Conservation (phyloP, 2,888 invertebrate species). For the Callyntrura guangdongensis region DNA sequence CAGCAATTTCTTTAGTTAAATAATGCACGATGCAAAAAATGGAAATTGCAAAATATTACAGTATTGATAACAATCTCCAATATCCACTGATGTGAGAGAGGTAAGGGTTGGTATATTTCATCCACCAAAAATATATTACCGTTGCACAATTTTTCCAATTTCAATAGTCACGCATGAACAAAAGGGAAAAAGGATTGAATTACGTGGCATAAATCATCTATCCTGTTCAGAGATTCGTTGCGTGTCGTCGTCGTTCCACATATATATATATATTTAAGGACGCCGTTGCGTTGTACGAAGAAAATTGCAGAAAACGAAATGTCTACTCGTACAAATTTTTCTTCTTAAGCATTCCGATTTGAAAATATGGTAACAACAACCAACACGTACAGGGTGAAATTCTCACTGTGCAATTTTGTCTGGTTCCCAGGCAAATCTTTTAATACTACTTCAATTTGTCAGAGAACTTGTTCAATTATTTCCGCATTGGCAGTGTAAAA, state of each 20-base stretch:
- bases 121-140: background rate
- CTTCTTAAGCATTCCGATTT: background rate
- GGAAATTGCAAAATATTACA: too few species aligned
- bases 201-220: constrained; percentile 64
- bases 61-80: too few species aligned
- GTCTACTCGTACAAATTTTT: background rate
- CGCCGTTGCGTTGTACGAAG: background rate
- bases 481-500: background rate
- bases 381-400: too few species aligned
- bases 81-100: background rate
- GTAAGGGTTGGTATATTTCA: too few species aligned
- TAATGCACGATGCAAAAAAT: background rate
- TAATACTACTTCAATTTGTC: too few species aligned
- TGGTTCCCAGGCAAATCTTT: too few species aligned
- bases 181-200: constrained; percentile 60
- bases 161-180: constrained; percentile 46
- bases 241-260: constrained; percentile 7
- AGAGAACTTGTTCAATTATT: background rate
- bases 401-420: too few species aligned
- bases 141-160: constrained; percentile 13
- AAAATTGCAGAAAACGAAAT: background rate
- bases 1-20: background rate
- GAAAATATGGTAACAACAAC: too few species aligned
- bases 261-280: background rate
- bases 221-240: constrained; percentile 45